Evolutionary conservation across 1,140 invertebrate species (phyloP), one percentile per base, ranked within the genome.

Genomic region (Ceratosolen fusciceps): DNA sequence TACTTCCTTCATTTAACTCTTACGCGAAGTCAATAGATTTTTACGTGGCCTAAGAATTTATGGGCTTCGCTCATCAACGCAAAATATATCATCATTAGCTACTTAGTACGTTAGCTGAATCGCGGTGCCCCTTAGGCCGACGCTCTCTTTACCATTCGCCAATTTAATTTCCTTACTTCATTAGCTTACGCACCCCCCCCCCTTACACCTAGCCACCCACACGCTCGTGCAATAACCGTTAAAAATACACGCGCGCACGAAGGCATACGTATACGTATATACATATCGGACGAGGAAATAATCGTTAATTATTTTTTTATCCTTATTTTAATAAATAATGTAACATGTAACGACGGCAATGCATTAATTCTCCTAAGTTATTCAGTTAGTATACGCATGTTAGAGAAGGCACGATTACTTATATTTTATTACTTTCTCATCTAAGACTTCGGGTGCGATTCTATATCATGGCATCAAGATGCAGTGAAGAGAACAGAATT

Each of bases 271-370:
- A 60, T 14, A 39, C n/a, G 5, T 7, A 43, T 19, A 43, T 10
- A 37, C 10, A 8, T 67, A 39, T 67, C 31, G 31, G 43, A 21
- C 24, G n/a, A 54, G 37, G n/a, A 68, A 58, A n/a, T n/a, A 47
- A 37, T 49, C 70, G 37, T 72, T 72, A n/a, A 62, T 37, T 78
- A 78, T 78, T 78, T 78, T 77, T 70, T 78, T 78, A 72, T 68
- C 49, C 39, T 78, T 78, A 62, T 71, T 77, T 77, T 71, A 77
- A 47, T 56, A 60, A 14, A 5, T 47, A 14, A 19, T 29, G 56
- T 62, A 74, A n/a, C n/a, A n/a, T n/a, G n/a, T n/a, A n/a, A n/a
- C n/a, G n/a, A n/a, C n/a, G n/a, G n/a, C n/a, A n/a, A n/a, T n/a
- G n/a, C n/a, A n/a, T n/a, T n/a, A n/a, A n/a, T n/a, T n/a, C n/a